Evolutionary conservation across 2,888 invertebrate species (phyloP), one percentile per base, ranked within the genome.

Genomic region (Spilarctia lutea): DNA sequence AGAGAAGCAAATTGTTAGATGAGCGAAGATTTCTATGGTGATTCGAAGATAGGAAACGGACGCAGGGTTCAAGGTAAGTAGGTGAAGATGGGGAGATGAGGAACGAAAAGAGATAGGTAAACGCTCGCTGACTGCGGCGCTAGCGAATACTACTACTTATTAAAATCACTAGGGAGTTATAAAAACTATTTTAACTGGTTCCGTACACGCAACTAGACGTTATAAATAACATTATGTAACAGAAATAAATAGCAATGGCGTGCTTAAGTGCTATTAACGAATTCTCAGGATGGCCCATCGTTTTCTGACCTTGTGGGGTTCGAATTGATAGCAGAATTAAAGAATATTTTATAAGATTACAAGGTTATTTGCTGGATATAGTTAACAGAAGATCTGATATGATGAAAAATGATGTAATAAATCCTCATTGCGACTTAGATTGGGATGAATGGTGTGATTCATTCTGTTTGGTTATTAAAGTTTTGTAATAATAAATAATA

Each of bases 241-340:
- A 68, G 24, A 68, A 24, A 48, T 48, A 48, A 33, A 68, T 48
- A 68, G 18, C 33, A 7, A 33, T 70, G 60, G 69, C 69, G 56
- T 70, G 69, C 35, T 70, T 7, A 7, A 18, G 27, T 20, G 35
- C n/a, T 3, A 39, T 70, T 39, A 70, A 20, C 27, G 18, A n/a
- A 39, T 35, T 35, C n/a, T 27, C 39, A 69, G 0, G 16, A 69
- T n/a, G 16, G 35, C 11, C 52, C 39, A 39, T 18, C 18, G 69
- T 60, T 60, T 1, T 56, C 56, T 39, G 56, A 56, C 69, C 69
- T 60, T 70, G 35, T 27, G 69, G 56, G 39, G 39, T n/a, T 39
- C 20, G 2, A 13, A 56, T 30, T n/a, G 56, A 56, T 2, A 7
- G 24, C 35, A 35, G 35, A 70, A 70, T 20, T 60, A 30, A 68